Evolutionary conservation across 2,888 invertebrate genomes (phyloP).

Genomic region (Heteromurus nitidus): DNA sequence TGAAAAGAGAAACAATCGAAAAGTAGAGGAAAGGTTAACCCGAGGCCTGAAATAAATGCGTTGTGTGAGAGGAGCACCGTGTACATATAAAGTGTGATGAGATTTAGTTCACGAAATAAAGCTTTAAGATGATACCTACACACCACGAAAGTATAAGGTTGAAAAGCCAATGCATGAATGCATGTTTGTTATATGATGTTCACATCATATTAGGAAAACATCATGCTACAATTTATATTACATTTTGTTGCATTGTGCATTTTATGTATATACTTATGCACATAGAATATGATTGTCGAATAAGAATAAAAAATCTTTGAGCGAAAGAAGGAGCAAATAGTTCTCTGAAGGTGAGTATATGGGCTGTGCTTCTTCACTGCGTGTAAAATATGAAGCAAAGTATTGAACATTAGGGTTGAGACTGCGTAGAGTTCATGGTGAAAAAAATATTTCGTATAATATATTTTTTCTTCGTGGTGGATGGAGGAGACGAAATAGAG

Average conservation of each 20-base stretch:
- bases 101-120: not conserved
- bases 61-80: no score
- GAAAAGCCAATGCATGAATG: no score
- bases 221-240: slow-evolving; percentile 28
- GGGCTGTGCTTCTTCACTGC: slow-evolving; percentile 34
- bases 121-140: no score
- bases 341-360: not conserved
- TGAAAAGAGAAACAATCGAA: not conserved
- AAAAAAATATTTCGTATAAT: no score
- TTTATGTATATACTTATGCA: no score
- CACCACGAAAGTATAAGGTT: no score
- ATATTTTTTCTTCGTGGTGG: not conserved
- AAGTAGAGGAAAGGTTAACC: slow-evolving; percentile 19
- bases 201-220: no score
- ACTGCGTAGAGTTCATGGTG: not conserved
- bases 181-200: not conserved
- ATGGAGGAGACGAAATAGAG: not conserved
- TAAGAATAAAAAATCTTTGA: no score
- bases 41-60: slow-evolving; percentile 20
- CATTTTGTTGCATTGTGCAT: slow-evolving; percentile 23
- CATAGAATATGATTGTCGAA: no score
- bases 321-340: not conserved
- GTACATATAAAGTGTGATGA: not conserved
- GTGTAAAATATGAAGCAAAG: slow-evolving; percentile 36
- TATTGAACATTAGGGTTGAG: not conserved